Evolutionary conservation across 1,140 invertebrate species (phyloP).

Genomic region (Drosophila guanche): DNA sequence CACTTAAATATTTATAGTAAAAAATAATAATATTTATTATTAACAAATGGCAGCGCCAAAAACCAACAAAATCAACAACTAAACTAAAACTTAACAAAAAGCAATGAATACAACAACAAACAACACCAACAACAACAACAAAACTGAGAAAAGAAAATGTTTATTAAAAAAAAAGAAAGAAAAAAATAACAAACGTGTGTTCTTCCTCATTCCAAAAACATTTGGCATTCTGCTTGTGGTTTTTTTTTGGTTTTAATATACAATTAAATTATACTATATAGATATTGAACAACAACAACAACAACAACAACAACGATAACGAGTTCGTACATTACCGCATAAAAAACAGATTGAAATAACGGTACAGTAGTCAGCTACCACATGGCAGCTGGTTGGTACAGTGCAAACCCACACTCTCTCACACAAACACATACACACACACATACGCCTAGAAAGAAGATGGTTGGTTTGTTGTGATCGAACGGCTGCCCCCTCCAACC

Average conservation of each 20-base stretch:
- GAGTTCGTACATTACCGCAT: no score
- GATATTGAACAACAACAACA: no score
- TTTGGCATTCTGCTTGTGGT: background rate
- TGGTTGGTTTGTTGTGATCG: conserved; percentile 10
- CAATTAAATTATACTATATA: no score
- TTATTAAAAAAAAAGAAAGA: conserved; percentile 67
- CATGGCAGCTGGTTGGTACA: no score
- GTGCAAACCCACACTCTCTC: no score
- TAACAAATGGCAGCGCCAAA: conserved; percentile 56
- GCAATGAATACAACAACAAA: conserved; percentile 57
- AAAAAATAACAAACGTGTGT: conserved; percentile 39
- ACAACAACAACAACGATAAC: no score
- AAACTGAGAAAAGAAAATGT: conserved; percentile 63
- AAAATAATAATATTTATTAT: conserved; percentile 79
- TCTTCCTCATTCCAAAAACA: conserved; percentile 50
- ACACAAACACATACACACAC: no score
- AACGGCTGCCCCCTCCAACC: no score
- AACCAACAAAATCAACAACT: conserved; percentile 48
- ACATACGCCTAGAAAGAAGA: no score
- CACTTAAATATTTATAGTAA: conserved; percentile 76
- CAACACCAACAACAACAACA: conserved; percentile 36
- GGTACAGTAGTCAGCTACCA: no score
- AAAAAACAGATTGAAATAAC: no score
- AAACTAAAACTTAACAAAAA: conserved; percentile 43
- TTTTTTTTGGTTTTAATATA: no score